phyloP scores from a whole-genome alignment of 2,797 vertebrate species.

The Siniperca scherzeri region DNA sequence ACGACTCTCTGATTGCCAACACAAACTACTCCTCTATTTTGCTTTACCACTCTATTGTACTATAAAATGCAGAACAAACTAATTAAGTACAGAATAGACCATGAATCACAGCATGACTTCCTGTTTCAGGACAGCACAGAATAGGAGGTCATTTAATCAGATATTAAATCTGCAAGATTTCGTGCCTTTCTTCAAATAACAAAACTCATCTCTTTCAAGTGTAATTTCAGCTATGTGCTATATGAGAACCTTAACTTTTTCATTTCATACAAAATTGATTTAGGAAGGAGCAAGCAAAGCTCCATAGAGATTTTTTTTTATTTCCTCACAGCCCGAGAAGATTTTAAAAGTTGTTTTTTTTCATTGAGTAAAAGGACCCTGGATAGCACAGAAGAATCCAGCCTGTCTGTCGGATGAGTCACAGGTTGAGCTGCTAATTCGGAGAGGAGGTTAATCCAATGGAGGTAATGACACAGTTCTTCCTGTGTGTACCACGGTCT shows the following conservation, averaged over 20 bases:
- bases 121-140: neutral
- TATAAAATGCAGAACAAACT: conserved; percentile 23
- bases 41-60: neutral
- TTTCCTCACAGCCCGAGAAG: neutral
- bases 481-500: conserved; percentile 29
- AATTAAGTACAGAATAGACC: neutral
- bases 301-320: neutral
- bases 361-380: neutral
- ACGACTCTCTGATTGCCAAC: conserved; percentile 8
- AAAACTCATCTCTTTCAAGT: neutral
- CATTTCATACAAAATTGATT: neutral
- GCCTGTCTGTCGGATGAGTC: conserved; percentile 40
- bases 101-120: conserved; percentile 1
- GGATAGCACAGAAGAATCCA: neutral
- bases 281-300: neutral
- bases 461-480: conserved; percentile 55
- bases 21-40: conserved; percentile 5
- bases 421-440: conserved; percentile 48
- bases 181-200: neutral
- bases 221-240: neutral
- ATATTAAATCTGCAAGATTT: neutral
- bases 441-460: conserved; percentile 49
- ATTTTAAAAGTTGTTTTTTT: neutral
- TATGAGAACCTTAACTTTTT: neutral
- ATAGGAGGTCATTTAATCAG: neutral